Conservation (phyloP, 2,113 vertebrate species). For the Ageneiosus marmoratus region DNA sequence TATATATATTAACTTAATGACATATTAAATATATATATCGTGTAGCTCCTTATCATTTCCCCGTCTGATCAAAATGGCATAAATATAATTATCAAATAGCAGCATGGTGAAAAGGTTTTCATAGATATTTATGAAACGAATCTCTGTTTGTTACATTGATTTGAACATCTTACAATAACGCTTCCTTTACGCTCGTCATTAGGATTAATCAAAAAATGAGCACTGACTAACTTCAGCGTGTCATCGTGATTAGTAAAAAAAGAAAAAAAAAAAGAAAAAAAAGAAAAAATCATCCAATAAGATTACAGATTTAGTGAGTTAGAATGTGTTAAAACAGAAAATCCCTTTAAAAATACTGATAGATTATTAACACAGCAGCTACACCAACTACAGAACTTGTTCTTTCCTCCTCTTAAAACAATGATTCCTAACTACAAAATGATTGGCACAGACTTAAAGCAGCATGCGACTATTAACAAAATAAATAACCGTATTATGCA, state of each 20-base stretch:
- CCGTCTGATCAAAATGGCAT: conserved; percentile 39
- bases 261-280: not conserved
- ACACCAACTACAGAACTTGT: not conserved
- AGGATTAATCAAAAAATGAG: not conserved
- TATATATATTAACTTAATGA: not conserved
- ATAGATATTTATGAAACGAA: not conserved
- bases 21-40: not conserved
- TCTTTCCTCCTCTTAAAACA: not conserved
- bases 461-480: conserved; percentile 48
- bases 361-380: not conserved
- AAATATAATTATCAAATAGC: conserved; percentile 40
- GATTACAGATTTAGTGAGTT: not conserved
- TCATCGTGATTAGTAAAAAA: not conserved
- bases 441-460: conserved; percentile 47
- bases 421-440: conserved; percentile 7
- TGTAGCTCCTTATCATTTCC: conserved; percentile 2
- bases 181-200: not conserved
- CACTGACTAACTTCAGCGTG: not conserved
- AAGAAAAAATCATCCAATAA: not conserved
- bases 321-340: conserved; percentile 16
- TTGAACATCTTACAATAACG: not conserved
- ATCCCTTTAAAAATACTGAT: conserved; percentile 41
- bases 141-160: not conserved
- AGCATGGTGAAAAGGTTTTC: conserved; percentile 16
- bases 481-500: conserved; percentile 15